phyloP scores from a whole-genome alignment of 2,888 invertebrate species.

The Cephus spinipes region DNA sequence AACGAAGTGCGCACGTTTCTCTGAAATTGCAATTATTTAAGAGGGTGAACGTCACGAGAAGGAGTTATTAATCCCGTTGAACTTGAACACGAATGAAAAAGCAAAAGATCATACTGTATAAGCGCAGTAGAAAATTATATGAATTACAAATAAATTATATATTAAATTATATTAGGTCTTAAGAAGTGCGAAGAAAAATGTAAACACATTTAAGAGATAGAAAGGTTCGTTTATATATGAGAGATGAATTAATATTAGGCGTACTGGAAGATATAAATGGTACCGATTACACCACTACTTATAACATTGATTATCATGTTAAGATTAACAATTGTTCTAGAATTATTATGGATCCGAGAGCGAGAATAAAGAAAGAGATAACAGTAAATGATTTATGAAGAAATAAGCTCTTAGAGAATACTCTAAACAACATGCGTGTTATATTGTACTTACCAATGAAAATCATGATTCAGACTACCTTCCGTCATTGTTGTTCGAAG shows the following conservation, averaged over 20 bases:
- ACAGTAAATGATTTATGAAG: conserved; percentile 31
- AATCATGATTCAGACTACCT: conserved; percentile 41
- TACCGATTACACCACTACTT: conserved; percentile 6
- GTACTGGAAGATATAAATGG: conserved; percentile 22
- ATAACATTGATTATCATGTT: conserved; percentile 12
- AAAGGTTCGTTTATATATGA: background rate
- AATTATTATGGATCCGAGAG: conserved; percentile 15
- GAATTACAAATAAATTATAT: conserved; percentile 19
- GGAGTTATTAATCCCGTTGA: background rate
- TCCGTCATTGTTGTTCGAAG: conserved; percentile 48
- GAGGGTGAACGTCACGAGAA: background rate
- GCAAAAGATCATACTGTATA: background rate
- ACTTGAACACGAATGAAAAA: background rate
- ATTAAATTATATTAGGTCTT: conserved; percentile 29
- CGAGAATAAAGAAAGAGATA: conserved; percentile 12
- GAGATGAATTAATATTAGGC: background rate
- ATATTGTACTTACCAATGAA: conserved; percentile 44
- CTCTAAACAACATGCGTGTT: conserved; percentile 33
- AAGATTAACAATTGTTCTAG: conserved; percentile 15
- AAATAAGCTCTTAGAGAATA: conserved; percentile 30
- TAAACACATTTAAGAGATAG: conserved; percentile 14
- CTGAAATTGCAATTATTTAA: background rate
- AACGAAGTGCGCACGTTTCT: background rate
- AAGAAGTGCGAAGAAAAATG: conserved; percentile 33
- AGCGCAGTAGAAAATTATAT: conserved; percentile 21